phyloP scores from a whole-genome alignment of 2,113 vertebrate species.

The Paratilapia polleni region DNA sequence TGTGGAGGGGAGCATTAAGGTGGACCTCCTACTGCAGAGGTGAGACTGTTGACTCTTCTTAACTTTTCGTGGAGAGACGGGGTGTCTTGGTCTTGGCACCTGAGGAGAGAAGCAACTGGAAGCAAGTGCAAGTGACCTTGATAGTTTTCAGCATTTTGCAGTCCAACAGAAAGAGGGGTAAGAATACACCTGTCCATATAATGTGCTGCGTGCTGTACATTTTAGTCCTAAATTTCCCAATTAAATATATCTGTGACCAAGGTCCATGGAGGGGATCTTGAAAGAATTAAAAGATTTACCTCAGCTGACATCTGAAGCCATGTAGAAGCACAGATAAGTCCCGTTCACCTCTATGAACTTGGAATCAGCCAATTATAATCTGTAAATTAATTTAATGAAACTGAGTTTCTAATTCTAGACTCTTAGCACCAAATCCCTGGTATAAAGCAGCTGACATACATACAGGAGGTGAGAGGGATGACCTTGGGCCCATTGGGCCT shows the following conservation, averaged over 20 bases:
- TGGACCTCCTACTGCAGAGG: neutral
- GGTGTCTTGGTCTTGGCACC: neutral
- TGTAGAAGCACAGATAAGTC: neutral
- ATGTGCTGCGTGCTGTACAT: neutral
- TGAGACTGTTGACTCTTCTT: neutral
- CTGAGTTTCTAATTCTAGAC: slow-evolving; percentile 19
- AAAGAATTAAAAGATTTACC: neutral
- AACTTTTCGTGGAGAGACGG: neutral
- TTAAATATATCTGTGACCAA: neutral
- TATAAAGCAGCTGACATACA: slow-evolving; percentile 28
- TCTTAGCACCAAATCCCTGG: neutral
- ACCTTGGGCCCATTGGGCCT: slow-evolving; percentile 38
- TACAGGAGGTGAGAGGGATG: slow-evolving; percentile 26
- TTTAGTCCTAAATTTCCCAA: neutral
- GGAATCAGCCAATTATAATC: neutral
- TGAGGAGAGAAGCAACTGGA: neutral
- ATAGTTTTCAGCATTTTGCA: neutral
- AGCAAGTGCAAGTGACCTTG: neutral
- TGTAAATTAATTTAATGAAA: slow-evolving; percentile 1
- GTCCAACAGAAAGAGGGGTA: neutral
- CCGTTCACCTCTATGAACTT: neutral
- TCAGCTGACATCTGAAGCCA: neutral
- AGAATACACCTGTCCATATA: neutral
- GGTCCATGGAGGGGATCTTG: neutral
- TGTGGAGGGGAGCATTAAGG: neutral